These are phyloP conservation scores for Gadus macrocephalus DNA, from an alignment of 2,113 vertebrate species.

Conservation along the genomic window DNA sequence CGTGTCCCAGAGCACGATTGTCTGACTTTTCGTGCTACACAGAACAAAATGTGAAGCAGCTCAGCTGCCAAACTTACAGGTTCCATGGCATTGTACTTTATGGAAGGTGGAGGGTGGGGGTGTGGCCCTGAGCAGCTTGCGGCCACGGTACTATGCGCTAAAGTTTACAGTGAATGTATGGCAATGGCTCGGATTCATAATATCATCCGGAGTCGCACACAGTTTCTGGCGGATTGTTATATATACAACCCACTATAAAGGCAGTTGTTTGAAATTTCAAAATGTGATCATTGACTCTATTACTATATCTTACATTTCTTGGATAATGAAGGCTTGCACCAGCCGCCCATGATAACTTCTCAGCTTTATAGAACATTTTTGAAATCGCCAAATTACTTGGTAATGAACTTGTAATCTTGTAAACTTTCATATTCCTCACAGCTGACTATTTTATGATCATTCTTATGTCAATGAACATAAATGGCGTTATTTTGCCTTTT, in stretches of 20 bases:
- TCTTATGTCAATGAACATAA: neutral
- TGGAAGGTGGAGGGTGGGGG: too few species aligned
- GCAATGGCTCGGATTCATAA: too few species aligned
- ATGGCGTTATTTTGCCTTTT: conserved; percentile 2
- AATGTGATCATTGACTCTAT: conserved; percentile 4
- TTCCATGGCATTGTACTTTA: too few species aligned
- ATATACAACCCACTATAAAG: neutral
- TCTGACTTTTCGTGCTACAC: too few species aligned
- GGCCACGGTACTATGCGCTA: too few species aligned
- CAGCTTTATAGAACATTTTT: neutral
- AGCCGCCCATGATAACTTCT: neutral
- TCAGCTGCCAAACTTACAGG: too few species aligned
- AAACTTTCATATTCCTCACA: conserved; percentile 5
- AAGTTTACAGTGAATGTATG: too few species aligned
- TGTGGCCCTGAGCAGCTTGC: too few species aligned
- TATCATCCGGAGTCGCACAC: too few species aligned
- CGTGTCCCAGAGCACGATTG: too few species aligned
- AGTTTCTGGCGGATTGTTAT: neutral
- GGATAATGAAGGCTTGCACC: neutral
- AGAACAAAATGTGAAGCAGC: too few species aligned
- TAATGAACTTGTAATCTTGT: conserved; percentile 1
- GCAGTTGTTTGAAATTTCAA: neutral
- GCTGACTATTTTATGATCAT: neutral
- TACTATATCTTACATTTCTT: neutral
- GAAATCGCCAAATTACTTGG: neutral